Evolutionary conservation across 1,140 invertebrate genomes (phyloP).

Genomic region (Nomia melanderi): DNA sequence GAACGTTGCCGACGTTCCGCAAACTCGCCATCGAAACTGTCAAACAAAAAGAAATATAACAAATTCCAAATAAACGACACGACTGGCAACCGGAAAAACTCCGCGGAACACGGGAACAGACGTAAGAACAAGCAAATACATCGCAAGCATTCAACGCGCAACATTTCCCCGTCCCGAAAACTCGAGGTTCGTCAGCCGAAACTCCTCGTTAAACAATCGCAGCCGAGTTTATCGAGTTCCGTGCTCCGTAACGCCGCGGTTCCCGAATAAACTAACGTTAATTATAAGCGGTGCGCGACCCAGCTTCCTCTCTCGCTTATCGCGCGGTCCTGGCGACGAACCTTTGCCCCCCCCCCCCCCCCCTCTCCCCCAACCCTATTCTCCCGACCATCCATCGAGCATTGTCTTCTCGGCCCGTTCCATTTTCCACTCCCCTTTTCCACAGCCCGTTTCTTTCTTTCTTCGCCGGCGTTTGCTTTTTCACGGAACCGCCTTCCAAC

Average conservation of each 20-base stretch:
- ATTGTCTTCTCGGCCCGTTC: slow-evolving; percentile 37
- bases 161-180: background rate
- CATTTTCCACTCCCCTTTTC: slow-evolving; percentile 1
- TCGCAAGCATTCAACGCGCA: too few species aligned
- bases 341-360: too few species aligned
- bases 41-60: too few species aligned
- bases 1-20: too few species aligned
- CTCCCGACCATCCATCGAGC: too few species aligned
- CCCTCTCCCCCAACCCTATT: too few species aligned
- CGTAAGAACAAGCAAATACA: too few species aligned
- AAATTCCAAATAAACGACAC: too few species aligned
- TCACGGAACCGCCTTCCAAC: background rate
- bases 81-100: too few species aligned
- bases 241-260: background rate
- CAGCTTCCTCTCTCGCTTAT: slow-evolving; percentile 7
- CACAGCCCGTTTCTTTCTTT: slow-evolving; percentile 7
- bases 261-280: slow-evolving; percentile 51
- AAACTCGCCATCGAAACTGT: too few species aligned
- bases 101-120: too few species aligned
- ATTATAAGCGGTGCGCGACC: slow-evolving; percentile 46
- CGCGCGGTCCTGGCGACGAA: slow-evolving; percentile 16
- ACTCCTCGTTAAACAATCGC: slow-evolving; percentile 53
- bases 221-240: slow-evolving; percentile 52
- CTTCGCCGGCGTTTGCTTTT: background rate
- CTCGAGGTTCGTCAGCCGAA: slow-evolving; percentile 27